Conservation (phyloP, 1,140 invertebrate genomes). For the Pachyrhynchus sulphureomaculatus region DNA sequence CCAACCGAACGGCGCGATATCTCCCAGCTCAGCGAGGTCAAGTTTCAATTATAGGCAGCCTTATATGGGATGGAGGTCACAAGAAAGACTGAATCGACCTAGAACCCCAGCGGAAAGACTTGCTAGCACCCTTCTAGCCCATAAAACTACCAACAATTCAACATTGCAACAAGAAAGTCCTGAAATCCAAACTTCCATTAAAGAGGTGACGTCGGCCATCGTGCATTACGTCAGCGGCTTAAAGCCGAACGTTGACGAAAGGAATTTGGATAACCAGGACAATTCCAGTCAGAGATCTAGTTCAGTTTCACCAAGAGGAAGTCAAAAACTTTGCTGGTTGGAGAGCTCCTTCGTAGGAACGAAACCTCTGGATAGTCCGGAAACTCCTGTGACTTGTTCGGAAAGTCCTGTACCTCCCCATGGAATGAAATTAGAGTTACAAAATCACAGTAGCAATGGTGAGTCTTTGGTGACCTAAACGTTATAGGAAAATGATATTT, state of each 20-base stretch:
- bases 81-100: constrained; percentile 74
- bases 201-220: constrained; percentile 90
- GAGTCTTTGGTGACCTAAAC: constrained; percentile 58
- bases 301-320: constrained; percentile 53
- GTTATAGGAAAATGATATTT: too few species aligned
- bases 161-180: constrained; percentile 57
- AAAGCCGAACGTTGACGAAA: constrained; percentile 53
- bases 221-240: constrained; percentile 85
- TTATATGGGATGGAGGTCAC: constrained; percentile 87
- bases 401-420: constrained; percentile 46
- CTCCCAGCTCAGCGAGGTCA: constrained; percentile 56
- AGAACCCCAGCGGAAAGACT: constrained; percentile 80
- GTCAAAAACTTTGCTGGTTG: constrained; percentile 75
- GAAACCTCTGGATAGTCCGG: constrained; percentile 78
- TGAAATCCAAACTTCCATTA: constrained; percentile 86
- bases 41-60: constrained; percentile 72
- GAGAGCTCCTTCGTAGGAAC: constrained; percentile 88
- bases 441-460: constrained; percentile 59
- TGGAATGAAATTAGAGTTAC: constrained; percentile 55
- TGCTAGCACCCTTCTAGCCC: constrained; percentile 64
- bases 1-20: constrained; percentile 49
- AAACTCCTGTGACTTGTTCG: constrained; percentile 70
- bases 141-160: constrained; percentile 46
- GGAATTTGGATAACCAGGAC: constrained; percentile 33
- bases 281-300: constrained; percentile 39